Percentiles rank a stretch among this genome's conserved stretches.
Evolutionary conservation across 2,888 invertebrate genomes (phyloP).

Genomic region (Sussaba pulchella): DNA sequence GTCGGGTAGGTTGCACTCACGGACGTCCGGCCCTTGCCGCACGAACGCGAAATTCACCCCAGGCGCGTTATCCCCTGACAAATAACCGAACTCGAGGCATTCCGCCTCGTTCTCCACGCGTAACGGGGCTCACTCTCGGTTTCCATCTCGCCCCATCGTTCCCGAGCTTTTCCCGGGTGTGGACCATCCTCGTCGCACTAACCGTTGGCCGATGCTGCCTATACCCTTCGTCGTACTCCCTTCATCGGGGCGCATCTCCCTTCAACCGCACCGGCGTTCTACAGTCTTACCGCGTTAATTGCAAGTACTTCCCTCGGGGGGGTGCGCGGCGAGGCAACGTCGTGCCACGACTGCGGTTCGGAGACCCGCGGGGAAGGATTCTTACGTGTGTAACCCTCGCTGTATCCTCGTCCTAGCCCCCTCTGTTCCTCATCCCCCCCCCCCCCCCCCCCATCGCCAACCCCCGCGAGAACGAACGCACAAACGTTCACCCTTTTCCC

Average conservation of each 20-base stretch:
- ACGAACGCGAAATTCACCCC: slow-evolving; percentile 44
- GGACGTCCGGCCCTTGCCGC: slow-evolving; percentile 67
- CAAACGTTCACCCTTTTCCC: slow-evolving; percentile 74
- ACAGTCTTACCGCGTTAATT: slow-evolving; percentile 80
- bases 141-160: slow-evolving; percentile 5
- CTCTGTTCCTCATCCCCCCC: slow-evolving; percentile 68
- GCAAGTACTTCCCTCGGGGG: slow-evolving; percentile 79
- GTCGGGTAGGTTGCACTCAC: slow-evolving; percentile 28
- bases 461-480: no score
- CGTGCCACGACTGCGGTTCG: slow-evolving; percentile 55
- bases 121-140: slow-evolving; percentile 45
- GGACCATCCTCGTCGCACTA: no score
- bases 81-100: slow-evolving; percentile 75
- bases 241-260: slow-evolving; percentile 58
- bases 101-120: slow-evolving; percentile 67
- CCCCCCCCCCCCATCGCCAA: no score
- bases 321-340: slow-evolving; percentile 72
- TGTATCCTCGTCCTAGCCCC: slow-evolving; percentile 23
- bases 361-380: slow-evolving; percentile 59
- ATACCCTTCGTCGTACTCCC: slow-evolving; percentile 46
- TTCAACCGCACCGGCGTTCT: slow-evolving; percentile 65
- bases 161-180: no score
- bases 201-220: neutral
- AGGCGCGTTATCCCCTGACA: slow-evolving; percentile 72
- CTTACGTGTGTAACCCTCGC: slow-evolving; percentile 26